Evolutionary conservation across 2,888 invertebrate species (phyloP), one percentile per base, ranked within the genome.

Genomic region (Athrips mouffetella): DNA sequence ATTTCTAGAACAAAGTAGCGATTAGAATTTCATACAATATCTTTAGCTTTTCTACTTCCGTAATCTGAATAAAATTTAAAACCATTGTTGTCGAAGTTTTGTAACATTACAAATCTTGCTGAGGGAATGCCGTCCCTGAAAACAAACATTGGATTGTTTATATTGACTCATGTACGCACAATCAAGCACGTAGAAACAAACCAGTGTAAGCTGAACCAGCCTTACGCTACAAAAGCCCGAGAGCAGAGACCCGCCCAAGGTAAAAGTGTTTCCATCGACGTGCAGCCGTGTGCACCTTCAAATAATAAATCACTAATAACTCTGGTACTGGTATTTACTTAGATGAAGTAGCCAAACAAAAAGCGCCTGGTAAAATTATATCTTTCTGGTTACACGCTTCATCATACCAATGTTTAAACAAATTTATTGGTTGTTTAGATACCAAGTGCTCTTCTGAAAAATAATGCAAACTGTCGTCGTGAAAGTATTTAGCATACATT

Each of bases 51-150:
- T 40, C 96, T 91, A 70, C 99, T 99, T 15, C 90, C 92, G 74
- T 96, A 96, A 82, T 99, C 98, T 0, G 99, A 98, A 68, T 94
- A 99, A 81, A 99, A 99, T 57, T 92, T 93, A 73, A 98, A 98
- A 1, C 99, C 99, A 47, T 93, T 92, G 49, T 91, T 90, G 41
- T 93, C 93, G 81, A 91, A 96, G 6, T 94, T 94, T 89, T 99
- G 99, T 47, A 98, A 90, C 45, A 99, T 87, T 8, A 99, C 95
- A 89, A 95, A 96, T 60, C 99, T 91, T 45, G 94, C 94, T 11
- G 98, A 98, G 3, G 99, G 98, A 47, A 89, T 80, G 0, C 95
- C 95, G 66, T 92, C 85, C 64, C 96, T 96, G 62, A 45, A 79
- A 78, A 59, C 60, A 66, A 41, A 35, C 4, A 4, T 31, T 31